Evolutionary conservation across 1,140 invertebrate species (phyloP), one percentile per base, ranked within the genome.

Genomic region (Dendroctonus ponderosae): DNA sequence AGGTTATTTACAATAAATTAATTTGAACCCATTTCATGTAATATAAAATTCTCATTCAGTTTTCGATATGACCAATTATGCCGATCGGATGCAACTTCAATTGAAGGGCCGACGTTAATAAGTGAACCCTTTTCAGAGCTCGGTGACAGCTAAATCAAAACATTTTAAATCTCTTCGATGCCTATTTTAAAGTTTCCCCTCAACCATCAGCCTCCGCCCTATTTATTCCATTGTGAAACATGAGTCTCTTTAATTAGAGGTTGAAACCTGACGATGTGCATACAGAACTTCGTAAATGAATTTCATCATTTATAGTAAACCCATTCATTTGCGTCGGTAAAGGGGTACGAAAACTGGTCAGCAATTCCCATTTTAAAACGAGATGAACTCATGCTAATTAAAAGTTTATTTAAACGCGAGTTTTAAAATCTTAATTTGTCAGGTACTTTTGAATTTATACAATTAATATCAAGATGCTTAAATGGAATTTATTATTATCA

Each of bases 211-310:
- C 53, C 11, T 37, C 37, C 53, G n/a, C 38, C 26, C 53, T 11
- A 56, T 56, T 56, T 39, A 56, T 56, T 56, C 39, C 53, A 56
- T 56, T 56, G 53, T 56, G 53, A 38, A 56, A 56, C 53, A 56
- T 15, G 53, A 56, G 53, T 56, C 53, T 41, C 7, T 56, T 56
- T 56, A 56, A 56, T 56, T 56, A 56, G 53, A 56, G 38, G 26
- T 26, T 56, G 53, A 14, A 56, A 56, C 53, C 53, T 56, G 53
- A 56, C 53, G 53, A 56, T 56, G 53, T 11, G 7, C 53, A 56
- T 56, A 38, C 53, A 40, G 11, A 56, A 56, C 53, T 56, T 56
- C 14, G 39, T 9, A 41, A 56, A 56, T 56, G 39, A 56, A 26
- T 52, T 52, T 52, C 14, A 52, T 52, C 37, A 26, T 52, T 52